Evolutionary conservation across 2,888 invertebrate genomes (phyloP), one percentile per base, ranked within the genome.

Genomic region (Ypsolopha sequella): DNA sequence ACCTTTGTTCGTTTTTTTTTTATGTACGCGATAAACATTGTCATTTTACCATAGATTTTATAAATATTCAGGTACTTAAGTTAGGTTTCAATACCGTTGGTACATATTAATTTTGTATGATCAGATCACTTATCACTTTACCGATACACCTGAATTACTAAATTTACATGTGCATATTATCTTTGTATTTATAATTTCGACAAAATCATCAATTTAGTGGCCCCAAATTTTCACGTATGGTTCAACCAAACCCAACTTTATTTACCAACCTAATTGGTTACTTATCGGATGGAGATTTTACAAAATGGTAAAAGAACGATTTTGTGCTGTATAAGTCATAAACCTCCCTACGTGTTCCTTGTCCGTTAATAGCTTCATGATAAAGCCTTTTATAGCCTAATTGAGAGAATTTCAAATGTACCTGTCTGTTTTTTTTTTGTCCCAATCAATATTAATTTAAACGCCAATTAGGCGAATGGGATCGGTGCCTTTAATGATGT

Each of bases 241-340:
- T 65, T 68, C 68, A 73, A 66, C 60, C 65, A 65, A 68, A 68
- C 70, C 68, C 60, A 73, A 65, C 36, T 52, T 72, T 77, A 74
- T 82, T 84, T 80, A 81, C 79, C 73, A 70, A 74, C 65, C 69
- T 84, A 84, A 84, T 84, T 84, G 81, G 82, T 77, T 77, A 76
- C 84, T 80, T 81, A 84, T 80, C 68, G 72, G 64, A 70, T 14
- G 61, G 60, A 66, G 76, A 80, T 80, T 80, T 78, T 79, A 78
- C 60, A 66, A 76, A 80, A 80, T 74, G 75, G 74, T 71, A 73
- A 71, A 36, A 68, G 73, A 70, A 73, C 77, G 74, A 84, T 85
- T 84, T 82, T 71, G 70, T 78, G 76, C 78, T 80, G 80, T 82
- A 75, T 80, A 84, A 74, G 78, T 78, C 79, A 82, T 84, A 85